Evolutionary conservation across 2,888 invertebrate genomes (phyloP).

Genomic region (Aphidoletes aphidimyza): DNA sequence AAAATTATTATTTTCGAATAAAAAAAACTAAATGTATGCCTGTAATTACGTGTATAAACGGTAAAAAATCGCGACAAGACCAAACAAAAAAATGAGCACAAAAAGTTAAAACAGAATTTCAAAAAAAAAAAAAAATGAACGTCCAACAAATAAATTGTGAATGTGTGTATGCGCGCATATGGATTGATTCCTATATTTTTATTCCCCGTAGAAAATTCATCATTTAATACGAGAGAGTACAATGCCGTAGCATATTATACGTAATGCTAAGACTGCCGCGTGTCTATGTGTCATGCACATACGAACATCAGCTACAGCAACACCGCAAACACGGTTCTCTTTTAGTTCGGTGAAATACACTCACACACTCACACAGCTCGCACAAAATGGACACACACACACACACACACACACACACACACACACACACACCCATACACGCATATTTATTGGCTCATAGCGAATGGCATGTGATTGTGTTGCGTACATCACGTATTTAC

Average conservation of each 20-base stretch:
- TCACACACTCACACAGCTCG: too few species aligned
- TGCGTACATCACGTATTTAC: conserved; percentile 42
- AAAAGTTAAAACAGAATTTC: background rate
- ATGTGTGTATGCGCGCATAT: conserved; percentile 20
- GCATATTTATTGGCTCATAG: background rate
- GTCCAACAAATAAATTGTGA: background rate
- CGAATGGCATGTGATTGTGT: conserved; percentile 26
- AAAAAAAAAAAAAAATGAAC: background rate
- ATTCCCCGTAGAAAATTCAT: background rate
- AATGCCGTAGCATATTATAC: conserved; percentile 2
- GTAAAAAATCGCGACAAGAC: background rate
- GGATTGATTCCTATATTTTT: background rate
- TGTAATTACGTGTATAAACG: conserved; percentile 23
- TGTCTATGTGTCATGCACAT: background rate
- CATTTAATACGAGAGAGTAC: background rate
- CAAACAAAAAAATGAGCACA: background rate
- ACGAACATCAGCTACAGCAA: background rate
- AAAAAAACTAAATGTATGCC: background rate
- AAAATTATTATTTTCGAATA: background rate
- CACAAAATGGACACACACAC: too few species aligned
- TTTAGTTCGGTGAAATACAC: too few species aligned
- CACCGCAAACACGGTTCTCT: background rate
- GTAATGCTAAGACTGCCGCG: too few species aligned
- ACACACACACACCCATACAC: background rate
- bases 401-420: too few species aligned